These are phyloP conservation scores for Hucho hucho DNA, from an alignment of 2,113 vertebrate species.

Conservation along the genomic window DNA sequence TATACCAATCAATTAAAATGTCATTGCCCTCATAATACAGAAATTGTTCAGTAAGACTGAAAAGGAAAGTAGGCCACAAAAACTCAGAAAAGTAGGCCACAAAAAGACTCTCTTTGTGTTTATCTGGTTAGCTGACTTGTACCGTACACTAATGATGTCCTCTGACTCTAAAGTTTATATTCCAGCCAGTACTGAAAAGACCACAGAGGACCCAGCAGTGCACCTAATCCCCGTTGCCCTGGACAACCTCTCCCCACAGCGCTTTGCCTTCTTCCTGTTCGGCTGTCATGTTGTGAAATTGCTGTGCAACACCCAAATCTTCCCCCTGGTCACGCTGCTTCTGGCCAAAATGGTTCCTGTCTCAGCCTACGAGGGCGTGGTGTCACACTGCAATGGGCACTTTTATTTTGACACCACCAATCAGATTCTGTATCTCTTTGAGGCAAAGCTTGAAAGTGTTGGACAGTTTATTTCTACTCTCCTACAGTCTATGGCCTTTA, in stretches of 20 bases:
- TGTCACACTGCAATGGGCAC: slow-evolving; percentile 62
- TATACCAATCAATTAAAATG: too few species aligned
- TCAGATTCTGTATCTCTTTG: slow-evolving; percentile 76
- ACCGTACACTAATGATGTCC: too few species aligned
- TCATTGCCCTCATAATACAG: too few species aligned
- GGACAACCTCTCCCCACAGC: slow-evolving; percentile 72
- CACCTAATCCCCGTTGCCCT: slow-evolving; percentile 69
- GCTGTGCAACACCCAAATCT: slow-evolving; percentile 57
- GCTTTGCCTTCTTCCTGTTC: slow-evolving; percentile 76
- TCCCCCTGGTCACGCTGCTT: slow-evolving; percentile 69
- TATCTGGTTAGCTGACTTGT: too few species aligned
- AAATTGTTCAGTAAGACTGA: too few species aligned
- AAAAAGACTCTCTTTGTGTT: too few species aligned
- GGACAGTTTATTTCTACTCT: slow-evolving; percentile 75
- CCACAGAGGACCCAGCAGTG: slow-evolving; percentile 20
- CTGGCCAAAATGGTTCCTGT: slow-evolving; percentile 71
- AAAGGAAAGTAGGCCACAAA: too few species aligned
- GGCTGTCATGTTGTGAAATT: slow-evolving; percentile 74
- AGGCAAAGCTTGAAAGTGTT: slow-evolving; percentile 70
- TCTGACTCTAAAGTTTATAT: slow-evolving; percentile 5
- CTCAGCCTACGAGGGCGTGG: slow-evolving; percentile 38
- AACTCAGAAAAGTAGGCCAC: too few species aligned
- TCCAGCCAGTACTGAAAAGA: slow-evolving; percentile 33
- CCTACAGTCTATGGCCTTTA: slow-evolving; percentile 74
- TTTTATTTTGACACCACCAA: slow-evolving; percentile 77